phyloP scores from a whole-genome alignment of 2,797 vertebrate genomes.

The Syncerus caffer region DNA sequence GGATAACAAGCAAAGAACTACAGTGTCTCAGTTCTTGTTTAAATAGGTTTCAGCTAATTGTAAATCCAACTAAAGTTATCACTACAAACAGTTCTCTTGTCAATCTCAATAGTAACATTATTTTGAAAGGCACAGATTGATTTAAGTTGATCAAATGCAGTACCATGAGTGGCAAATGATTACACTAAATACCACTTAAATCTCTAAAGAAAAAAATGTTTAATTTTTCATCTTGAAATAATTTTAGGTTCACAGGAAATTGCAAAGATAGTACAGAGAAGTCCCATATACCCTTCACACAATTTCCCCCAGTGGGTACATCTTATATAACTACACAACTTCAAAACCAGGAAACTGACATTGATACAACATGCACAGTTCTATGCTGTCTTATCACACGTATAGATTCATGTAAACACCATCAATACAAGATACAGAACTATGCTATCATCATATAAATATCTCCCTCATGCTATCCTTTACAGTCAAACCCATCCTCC shows the following conservation, averaged over 20 bases:
- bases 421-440: not conserved
- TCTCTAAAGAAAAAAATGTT: not conserved
- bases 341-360: conserved; percentile 12
- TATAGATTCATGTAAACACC: not conserved
- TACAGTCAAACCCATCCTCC: not conserved
- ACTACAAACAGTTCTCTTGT: not conserved
- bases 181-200: not conserved
- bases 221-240: not conserved
- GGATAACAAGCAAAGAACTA: not conserved
- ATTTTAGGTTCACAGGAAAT: not conserved
- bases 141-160: not conserved
- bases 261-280: not conserved
- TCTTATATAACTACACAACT: not conserved
- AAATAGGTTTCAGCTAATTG: not conserved
- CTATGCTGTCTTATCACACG: not conserved
- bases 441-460: not conserved
- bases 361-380: not conserved
- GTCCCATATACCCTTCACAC: not conserved
- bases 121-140: not conserved
- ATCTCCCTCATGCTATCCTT: not conserved
- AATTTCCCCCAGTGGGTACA: not conserved
- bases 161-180: not conserved
- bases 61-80: not conserved
- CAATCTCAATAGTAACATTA: not conserved
- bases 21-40: not conserved